These are phyloP conservation scores for Pogonognathellus flavescens DNA, from an alignment of 1,140 invertebrate genomes.

Conservation along the genomic window DNA sequence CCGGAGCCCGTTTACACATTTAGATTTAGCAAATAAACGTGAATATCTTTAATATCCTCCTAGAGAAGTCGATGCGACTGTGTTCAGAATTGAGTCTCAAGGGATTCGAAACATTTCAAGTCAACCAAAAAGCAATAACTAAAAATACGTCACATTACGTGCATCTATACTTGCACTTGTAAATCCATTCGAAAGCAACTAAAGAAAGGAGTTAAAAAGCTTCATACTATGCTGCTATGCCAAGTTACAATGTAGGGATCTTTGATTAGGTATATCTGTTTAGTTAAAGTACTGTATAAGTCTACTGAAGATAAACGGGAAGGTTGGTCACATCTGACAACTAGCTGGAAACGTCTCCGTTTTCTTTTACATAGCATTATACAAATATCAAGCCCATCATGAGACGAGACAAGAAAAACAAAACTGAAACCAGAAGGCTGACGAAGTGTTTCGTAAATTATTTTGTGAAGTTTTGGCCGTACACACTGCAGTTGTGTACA, in stretches of 20 bases:
- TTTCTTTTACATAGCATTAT: background rate
- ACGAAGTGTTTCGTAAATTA: background rate
- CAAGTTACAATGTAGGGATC: background rate
- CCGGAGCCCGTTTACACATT: background rate
- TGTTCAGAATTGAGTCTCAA: no score
- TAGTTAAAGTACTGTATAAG: background rate
- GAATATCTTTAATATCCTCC: no score
- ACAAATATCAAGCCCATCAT: background rate
- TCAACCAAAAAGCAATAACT: background rate
- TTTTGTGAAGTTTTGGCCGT: background rate
- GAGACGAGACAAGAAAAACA: conserved; percentile 2
- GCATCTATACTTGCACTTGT: background rate
- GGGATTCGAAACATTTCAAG: background rate
- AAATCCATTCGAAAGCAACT: background rate
- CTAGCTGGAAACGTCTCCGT: conserved; percentile 20
- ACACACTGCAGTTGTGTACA: background rate
- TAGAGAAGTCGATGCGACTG: no score
- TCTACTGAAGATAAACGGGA: conserved; percentile 27
- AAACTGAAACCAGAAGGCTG: background rate
- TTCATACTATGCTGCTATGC: background rate
- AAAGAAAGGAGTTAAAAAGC: background rate
- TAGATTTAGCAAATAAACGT: background rate
- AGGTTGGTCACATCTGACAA: conserved; percentile 34
- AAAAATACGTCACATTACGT: background rate
- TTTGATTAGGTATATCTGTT: conserved; percentile 4